phyloP scores from a whole-genome alignment of 1,140 invertebrate species.

The Pseudomyrmex flavicornis region DNA sequence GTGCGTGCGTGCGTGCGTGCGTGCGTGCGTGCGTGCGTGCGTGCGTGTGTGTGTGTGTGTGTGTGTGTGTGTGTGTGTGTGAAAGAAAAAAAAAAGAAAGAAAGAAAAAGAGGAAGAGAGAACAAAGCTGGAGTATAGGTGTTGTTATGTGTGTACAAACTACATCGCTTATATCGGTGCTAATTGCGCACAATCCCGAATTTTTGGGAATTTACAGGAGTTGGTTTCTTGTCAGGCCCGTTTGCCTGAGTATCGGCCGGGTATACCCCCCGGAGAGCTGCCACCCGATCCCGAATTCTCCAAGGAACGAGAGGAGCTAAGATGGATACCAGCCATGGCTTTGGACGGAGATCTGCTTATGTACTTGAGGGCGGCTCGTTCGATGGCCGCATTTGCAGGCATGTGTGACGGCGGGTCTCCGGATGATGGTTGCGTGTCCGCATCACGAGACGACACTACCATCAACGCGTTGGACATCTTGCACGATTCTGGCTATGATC shows the following conservation, averaged over 20 bases:
- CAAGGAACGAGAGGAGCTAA: slow-evolving; percentile 93
- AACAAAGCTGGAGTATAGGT: slow-evolving; percentile 78
- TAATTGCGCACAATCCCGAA: slow-evolving; percentile 83
- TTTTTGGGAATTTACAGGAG: slow-evolving; percentile 83
- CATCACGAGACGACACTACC: slow-evolving; percentile 98
- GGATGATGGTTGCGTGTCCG: slow-evolving; percentile 98
- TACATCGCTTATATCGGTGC: slow-evolving; percentile 78
- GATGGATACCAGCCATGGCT: slow-evolving; percentile 96
- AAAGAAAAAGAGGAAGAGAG: background rate
- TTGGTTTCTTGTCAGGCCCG: slow-evolving; percentile 89
- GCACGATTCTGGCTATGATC: slow-evolving; percentile 97
- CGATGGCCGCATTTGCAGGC: slow-evolving; percentile 97
- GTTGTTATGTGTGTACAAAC: slow-evolving; percentile 76
- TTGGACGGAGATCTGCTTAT: slow-evolving; percentile 97
- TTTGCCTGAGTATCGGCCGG: slow-evolving; percentile 92
- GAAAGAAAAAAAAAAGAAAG: too few species aligned
- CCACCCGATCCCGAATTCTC: slow-evolving; percentile 91
- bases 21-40: too few species aligned
- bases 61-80: too few species aligned
- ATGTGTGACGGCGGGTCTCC: slow-evolving; percentile 99
- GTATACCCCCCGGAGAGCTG: slow-evolving; percentile 88
- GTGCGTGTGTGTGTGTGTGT: too few species aligned
- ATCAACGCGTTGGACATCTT: slow-evolving; percentile 98
- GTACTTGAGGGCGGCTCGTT: slow-evolving; percentile 98
- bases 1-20: too few species aligned